Conservation (phyloP, 2,888 invertebrate genomes). For the Osmoderma eremita region DNA sequence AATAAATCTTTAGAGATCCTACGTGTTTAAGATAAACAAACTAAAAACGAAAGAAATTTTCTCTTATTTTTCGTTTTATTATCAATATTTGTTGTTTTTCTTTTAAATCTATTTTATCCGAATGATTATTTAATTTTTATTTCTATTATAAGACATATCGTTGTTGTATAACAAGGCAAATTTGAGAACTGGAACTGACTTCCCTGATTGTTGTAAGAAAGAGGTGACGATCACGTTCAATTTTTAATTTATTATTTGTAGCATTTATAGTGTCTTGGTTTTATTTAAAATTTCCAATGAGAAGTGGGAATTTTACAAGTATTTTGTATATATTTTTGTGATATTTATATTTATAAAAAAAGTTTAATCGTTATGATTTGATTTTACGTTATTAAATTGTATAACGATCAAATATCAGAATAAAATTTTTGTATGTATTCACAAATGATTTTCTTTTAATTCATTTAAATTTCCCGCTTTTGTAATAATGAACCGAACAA, state of each 20-base stretch:
- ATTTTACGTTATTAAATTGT: constrained; percentile 11
- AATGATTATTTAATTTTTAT: too few relatives aligned
- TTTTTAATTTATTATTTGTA: constrained; percentile 21
- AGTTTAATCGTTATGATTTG: neutral
- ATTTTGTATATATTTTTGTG: constrained; percentile 34
- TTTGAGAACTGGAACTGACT: too few relatives aligned
- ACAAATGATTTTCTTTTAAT: constrained; percentile 17
- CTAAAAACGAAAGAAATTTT: too few relatives aligned
- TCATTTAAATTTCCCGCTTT: constrained; percentile 2
- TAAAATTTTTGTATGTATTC: constrained; percentile 38
- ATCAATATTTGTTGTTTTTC: neutral
- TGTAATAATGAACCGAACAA: too few relatives aligned
- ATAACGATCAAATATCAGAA: constrained; percentile 12
- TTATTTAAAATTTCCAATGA: neutral
- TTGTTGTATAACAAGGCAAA: too few relatives aligned
- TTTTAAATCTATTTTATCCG: neutral
- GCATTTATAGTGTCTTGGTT: constrained; percentile 11
- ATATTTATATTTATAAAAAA: constrained; percentile 32
- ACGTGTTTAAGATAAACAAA: constrained; percentile 80
- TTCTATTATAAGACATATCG: too few relatives aligned
- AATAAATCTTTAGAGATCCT: constrained; percentile 97
- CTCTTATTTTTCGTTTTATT: constrained; percentile 32
- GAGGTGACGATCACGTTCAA: neutral
- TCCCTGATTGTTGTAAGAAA: too few relatives aligned
- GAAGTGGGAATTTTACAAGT: constrained; percentile 1